A percentile compares a stretch with the other conserved stretches of the same genome.
phyloP scores from a whole-genome alignment of 2,113 vertebrate genomes.

The Limanda limanda region DNA sequence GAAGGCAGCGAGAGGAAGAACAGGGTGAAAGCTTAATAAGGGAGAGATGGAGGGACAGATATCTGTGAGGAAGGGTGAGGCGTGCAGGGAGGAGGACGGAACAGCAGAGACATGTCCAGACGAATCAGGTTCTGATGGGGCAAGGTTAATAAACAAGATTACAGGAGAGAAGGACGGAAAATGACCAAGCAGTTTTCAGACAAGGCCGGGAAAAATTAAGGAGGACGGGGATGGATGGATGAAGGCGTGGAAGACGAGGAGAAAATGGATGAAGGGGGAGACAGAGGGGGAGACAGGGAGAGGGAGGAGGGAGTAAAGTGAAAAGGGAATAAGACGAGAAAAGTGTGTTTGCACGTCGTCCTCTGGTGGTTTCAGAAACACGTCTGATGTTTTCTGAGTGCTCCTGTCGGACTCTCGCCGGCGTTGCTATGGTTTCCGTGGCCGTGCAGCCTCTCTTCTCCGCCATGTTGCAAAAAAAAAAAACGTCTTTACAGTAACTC shows the following conservation, averaged over 20 bases:
- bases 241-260: conserved; percentile 23
- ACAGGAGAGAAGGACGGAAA: conserved; percentile 14
- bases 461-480: conserved; percentile 30
- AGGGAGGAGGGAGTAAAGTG: background rate
- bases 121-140: background rate
- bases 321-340: conserved; percentile 1
- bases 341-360: conserved; percentile 15
- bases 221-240: conserved; percentile 7
- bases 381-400: conserved; percentile 55
- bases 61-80: conserved; percentile 4
- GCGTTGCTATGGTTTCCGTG: conserved; percentile 72
- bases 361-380: conserved; percentile 39
- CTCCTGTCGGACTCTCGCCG: conserved; percentile 28
- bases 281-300: background rate
- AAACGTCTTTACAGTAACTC: conserved; percentile 17
- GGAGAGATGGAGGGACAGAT: background rate
- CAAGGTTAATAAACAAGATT: conserved; percentile 33
- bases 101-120: conserved; percentile 9
- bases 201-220: conserved; percentile 13
- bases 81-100: conserved; percentile 8
- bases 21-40: background rate
- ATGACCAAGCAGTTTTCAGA: conserved; percentile 45
- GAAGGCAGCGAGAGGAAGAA: background rate
- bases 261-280: conserved; percentile 1
- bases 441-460: conserved; percentile 32